Percentiles rank a stretch among this genome's conserved stretches.
Evolutionary conservation across 2,888 invertebrate species (phyloP).

Genomic region (Caradrina kadenii): DNA sequence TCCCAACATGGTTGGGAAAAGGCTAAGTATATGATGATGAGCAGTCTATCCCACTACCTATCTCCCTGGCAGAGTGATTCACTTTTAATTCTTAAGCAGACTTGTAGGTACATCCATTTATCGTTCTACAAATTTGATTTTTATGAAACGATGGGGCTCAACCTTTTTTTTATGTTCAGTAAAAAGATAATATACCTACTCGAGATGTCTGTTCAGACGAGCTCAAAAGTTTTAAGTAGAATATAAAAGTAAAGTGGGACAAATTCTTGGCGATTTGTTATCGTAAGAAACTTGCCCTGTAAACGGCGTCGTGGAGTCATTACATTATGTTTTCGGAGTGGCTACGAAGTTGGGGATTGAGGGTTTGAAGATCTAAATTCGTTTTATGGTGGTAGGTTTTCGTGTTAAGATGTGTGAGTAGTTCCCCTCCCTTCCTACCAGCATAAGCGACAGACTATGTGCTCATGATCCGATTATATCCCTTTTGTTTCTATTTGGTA

Average conservation of each 20-base stretch:
- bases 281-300: slow-evolving; percentile 71
- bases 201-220: slow-evolving; percentile 40
- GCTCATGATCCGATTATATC: no score
- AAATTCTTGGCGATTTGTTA: slow-evolving; percentile 72
- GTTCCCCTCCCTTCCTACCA: no score
- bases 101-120: background rate
- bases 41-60: no score
- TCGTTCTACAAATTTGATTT: slow-evolving; percentile 36
- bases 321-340: slow-evolving; percentile 62
- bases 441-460: no score
- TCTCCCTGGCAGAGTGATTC: background rate
- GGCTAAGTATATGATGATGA: no score
- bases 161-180: slow-evolving; percentile 58
- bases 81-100: background rate
- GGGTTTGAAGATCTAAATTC: background rate
- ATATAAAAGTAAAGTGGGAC: slow-evolving; percentile 63
- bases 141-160: slow-evolving; percentile 42
- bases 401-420: background rate
- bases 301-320: slow-evolving; percentile 71
- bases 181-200: slow-evolving; percentile 62
- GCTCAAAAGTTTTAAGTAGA: slow-evolving; percentile 63
- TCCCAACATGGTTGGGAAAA: no score
- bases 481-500: no score
- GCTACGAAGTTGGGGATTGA: slow-evolving; percentile 34
- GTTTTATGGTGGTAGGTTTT: background rate